Evolutionary conservation across 2,797 vertebrate genomes (phyloP), one percentile per base, ranked within the genome.

Genomic region (Mycteria americana): DNA sequence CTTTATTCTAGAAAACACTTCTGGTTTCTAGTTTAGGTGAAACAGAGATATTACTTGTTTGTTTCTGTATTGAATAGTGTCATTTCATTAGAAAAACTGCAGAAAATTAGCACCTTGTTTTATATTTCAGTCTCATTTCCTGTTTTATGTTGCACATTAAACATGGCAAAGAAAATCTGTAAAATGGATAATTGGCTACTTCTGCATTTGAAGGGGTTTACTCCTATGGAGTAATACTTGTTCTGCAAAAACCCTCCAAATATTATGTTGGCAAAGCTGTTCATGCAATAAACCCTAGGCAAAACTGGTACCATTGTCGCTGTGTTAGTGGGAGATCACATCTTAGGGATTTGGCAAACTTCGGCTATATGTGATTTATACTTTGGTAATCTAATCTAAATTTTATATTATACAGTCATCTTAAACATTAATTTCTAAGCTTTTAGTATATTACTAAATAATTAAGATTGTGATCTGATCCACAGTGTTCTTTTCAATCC

Each of bases 1-100:
- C 28, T 95, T n/a, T 45, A 3, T 95, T 95, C 91, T 92, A 95
- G 95, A 96, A 97, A 94, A 92, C 39, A 50, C 88, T 94, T 51
- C 65, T 92, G 65, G 10, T 63, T 96, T 86, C 88, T 51, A 45
- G 82, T 69, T 89, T 9, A 62, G n/a, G 77, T 76, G 69, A 79
- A 91, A 63, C 4, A 6, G 57, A 92, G 59, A n/a, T 63, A 59
- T 8, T 65, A 18, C 50, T 83, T 73, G 23, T 30, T 88, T 92
- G 28, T 62, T 96, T 89, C 76, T 90, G 14, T 85, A 41, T 59
- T 15, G 53, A 83, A 43, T 22, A 81, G 39, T 48, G 28, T 60
- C 2, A 67, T 78, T 92, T 68, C 11, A 56, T 84, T 65, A 91
- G 82, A 56, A 94, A 84, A 93, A 35, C 24, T 43, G 50, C 50